Evolutionary conservation across 2,888 invertebrate genomes (phyloP).

Genomic region (Megalurothrips usitatus): DNA sequence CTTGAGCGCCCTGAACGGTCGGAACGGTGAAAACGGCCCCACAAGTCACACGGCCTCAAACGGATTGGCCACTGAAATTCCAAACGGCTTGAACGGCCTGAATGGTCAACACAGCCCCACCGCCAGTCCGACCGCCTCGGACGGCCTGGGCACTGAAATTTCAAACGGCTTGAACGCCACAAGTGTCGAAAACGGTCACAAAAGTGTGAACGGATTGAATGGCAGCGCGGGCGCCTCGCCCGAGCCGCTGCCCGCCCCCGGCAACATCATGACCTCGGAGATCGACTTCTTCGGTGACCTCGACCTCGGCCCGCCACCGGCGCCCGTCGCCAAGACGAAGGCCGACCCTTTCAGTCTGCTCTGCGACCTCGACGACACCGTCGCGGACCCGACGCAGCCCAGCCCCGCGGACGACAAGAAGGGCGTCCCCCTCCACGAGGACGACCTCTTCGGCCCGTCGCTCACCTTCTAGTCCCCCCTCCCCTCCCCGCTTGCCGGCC

Average conservation of each 20-base stretch:
- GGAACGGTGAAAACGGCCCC: no score
- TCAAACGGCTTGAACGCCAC: neutral
- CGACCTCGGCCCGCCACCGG: neutral
- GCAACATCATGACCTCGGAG: neutral
- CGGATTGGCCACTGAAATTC: no score
- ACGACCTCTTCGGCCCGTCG: neutral
- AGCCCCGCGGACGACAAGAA: neutral
- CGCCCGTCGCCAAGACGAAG: neutral
- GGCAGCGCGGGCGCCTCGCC: neutral
- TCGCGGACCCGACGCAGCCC: neutral
- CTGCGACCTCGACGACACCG: neutral
- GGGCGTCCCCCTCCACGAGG: neutral
- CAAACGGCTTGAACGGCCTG: no score
- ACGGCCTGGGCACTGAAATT: neutral
- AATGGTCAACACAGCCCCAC: neutral
- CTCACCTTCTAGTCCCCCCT: neutral
- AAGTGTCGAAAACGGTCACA: neutral
- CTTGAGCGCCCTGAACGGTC: no score
- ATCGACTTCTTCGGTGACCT: neutral
- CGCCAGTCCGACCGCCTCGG: neutral
- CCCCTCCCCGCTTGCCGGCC: neutral
- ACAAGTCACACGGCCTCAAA: no score
- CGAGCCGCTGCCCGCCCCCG: neutral
- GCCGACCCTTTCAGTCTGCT: neutral
- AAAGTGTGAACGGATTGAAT: neutral